These are phyloP conservation scores for Ceraclea dissimilis DNA, from an alignment of 2,888 invertebrate genomes.

Conservation along the genomic window DNA sequence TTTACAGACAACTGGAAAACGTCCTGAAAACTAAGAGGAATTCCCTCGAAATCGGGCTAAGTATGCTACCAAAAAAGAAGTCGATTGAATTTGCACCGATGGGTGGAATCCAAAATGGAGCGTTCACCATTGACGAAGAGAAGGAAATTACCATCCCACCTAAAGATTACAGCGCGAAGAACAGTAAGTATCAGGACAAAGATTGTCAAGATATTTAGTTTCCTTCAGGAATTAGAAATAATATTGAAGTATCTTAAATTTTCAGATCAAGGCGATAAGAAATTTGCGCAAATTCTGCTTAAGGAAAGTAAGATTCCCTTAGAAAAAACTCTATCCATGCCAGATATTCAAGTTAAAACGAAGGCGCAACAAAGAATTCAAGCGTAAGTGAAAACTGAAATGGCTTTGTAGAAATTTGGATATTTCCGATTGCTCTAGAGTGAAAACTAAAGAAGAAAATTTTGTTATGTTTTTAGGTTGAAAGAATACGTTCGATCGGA, in stretches of 20 bases:
- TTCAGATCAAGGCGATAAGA: neutral
- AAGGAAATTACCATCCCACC: conserved; percentile 26
- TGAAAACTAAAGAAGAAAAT: neutral
- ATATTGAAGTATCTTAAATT: no score
- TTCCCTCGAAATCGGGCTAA: conserved; percentile 30
- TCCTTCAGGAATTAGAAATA: no score
- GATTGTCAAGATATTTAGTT: no score
- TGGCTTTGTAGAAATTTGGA: neutral
- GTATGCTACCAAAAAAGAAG: conserved; percentile 30
- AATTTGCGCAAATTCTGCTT: neutral
- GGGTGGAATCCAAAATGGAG: conserved; percentile 33
- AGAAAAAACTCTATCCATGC: conserved; percentile 77
- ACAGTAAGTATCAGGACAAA: neutral
- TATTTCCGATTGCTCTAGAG: neutral
- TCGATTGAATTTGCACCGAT: conserved; percentile 40
- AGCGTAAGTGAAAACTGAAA: conserved; percentile 51
- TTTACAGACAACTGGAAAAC: conserved; percentile 20
- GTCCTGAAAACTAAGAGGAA: conserved; percentile 21
- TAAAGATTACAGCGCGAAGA: conserved; percentile 5
- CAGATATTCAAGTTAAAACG: conserved; percentile 68
- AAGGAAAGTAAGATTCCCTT: conserved; percentile 48
- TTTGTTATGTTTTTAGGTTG: conserved; percentile 42
- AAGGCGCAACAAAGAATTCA: conserved; percentile 63
- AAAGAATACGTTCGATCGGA: conserved; percentile 69
- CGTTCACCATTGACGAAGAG: conserved; percentile 34